Conservation (phyloP, 1,140 invertebrate genomes). For the Chrysopa pallens region DNA sequence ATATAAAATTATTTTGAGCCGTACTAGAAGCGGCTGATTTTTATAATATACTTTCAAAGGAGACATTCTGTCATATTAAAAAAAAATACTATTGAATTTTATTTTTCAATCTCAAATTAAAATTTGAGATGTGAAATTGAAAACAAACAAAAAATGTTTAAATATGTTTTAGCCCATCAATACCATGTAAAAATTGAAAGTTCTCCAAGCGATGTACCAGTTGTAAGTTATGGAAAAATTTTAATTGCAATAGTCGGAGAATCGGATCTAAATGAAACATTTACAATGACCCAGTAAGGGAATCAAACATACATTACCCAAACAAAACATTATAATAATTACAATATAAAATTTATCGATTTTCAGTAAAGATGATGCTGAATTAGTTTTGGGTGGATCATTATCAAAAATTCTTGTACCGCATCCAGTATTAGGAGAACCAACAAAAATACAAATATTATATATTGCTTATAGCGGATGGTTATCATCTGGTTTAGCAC, state of each 20-base stretch:
- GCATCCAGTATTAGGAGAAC: conserved; percentile 62
- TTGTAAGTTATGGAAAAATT: conserved; percentile 61
- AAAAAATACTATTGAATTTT: too few relatives aligned
- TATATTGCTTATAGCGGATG: conserved; percentile 84
- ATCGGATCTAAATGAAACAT: conserved; percentile 69
- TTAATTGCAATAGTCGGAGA: conserved; percentile 69
- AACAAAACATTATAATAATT: neutral
- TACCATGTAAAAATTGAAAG: conserved; percentile 67
- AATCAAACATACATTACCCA: neutral
- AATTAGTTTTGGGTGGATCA: conserved; percentile 47
- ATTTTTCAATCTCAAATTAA: too few relatives aligned
- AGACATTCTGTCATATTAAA: too few relatives aligned
- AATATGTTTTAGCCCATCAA: conserved; percentile 48
- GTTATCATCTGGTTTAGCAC: conserved; percentile 66
- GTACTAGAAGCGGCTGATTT: too few relatives aligned
- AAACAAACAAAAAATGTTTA: neutral
- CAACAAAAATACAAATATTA: conserved; percentile 48
- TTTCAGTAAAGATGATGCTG: conserved; percentile 57
- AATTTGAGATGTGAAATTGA: too few relatives aligned
- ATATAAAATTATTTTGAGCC: too few relatives aligned
- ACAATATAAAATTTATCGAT: conserved; percentile 2
- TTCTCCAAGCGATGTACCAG: conserved; percentile 39
- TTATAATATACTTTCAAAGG: too few relatives aligned
- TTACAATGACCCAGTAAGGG: conserved; percentile 63
- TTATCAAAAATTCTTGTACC: conserved; percentile 70